A percentile compares a stretch with the other conserved stretches of the same genome.
Conservation (phyloP, 2,113 vertebrate genomes). For the Eurypyga helias region DNA sequence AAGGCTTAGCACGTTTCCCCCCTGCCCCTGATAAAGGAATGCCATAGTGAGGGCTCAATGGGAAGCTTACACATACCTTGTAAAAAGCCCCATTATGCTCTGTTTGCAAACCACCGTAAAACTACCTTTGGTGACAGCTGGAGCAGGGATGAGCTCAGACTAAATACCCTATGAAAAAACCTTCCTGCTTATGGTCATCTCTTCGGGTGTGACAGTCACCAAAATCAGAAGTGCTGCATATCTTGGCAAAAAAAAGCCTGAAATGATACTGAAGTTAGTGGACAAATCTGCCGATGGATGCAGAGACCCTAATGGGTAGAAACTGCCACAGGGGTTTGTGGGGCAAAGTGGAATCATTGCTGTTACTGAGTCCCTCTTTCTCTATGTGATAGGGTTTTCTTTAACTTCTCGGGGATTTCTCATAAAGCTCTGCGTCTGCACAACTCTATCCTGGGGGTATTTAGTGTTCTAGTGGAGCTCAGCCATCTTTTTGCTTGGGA, state of each 20-base stretch:
- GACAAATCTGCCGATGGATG: not conserved
- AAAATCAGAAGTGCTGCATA: not conserved
- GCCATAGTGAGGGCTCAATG: fast-evolving
- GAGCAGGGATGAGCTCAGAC: not conserved
- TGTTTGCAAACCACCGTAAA: not conserved
- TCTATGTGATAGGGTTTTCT: not conserved
- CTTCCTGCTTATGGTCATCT: not conserved
- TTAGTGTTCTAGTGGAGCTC: not conserved
- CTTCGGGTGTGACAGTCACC: not conserved
- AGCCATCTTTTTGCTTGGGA: not conserved
- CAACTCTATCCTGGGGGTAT: not conserved
- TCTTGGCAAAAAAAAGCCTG: not conserved
- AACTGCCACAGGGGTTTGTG: not conserved
- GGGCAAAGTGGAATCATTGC: not conserved
- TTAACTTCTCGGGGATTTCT: not conserved
- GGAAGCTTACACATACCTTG: not conserved
- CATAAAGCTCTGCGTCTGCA: not conserved
- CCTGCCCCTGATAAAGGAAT: not conserved
- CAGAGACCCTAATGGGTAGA: not conserved
- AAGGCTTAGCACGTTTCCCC: not conserved
- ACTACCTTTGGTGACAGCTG: not conserved
- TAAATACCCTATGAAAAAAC: not conserved
- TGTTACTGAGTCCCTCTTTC: not conserved
- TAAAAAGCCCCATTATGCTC: not conserved
- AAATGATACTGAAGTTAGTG: not conserved